Conservation (phyloP, 2,888 invertebrate species). For the Agonopterix subpropinquella region DNA sequence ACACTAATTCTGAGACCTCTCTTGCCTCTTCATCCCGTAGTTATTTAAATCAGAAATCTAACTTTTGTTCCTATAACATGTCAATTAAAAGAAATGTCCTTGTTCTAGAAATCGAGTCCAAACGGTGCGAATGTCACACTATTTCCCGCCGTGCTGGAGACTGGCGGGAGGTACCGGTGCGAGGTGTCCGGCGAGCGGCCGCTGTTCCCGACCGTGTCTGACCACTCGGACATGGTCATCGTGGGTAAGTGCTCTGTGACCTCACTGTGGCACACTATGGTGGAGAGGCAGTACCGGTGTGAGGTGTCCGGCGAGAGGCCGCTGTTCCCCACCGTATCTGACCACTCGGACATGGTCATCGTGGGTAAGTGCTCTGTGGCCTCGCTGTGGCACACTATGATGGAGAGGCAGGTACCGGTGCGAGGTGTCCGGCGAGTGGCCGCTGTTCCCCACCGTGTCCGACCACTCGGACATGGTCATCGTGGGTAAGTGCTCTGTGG, state of each 20-base stretch:
- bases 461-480: constrained; percentile 80
- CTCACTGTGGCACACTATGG: constrained; percentile 65
- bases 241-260: constrained; percentile 75
- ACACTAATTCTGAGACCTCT: no score
- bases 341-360: constrained; percentile 80
- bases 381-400: constrained; percentile 67
- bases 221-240: constrained; percentile 80
- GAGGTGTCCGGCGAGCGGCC: constrained; percentile 85
- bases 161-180: constrained; percentile 81
- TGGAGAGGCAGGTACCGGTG: constrained; percentile 82
- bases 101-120: constrained; percentile 66
- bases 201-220: constrained; percentile 81
- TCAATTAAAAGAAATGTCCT: background rate
- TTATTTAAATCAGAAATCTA: background rate
- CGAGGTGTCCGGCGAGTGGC: constrained; percentile 83
- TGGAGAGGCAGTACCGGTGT: constrained; percentile 81
- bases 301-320: constrained; percentile 85
- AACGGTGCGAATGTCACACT: constrained; percentile 76
- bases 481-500: constrained; percentile 73
- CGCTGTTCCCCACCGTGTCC: constrained; percentile 82
- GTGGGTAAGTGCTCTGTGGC: constrained; percentile 74
- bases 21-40: no score
- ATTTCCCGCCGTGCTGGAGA: constrained; percentile 75
- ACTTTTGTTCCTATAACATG: background rate
- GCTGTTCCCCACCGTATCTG: constrained; percentile 81